Conservation (phyloP, 2,113 vertebrate genomes). For the Noctilio leporinus region DNA sequence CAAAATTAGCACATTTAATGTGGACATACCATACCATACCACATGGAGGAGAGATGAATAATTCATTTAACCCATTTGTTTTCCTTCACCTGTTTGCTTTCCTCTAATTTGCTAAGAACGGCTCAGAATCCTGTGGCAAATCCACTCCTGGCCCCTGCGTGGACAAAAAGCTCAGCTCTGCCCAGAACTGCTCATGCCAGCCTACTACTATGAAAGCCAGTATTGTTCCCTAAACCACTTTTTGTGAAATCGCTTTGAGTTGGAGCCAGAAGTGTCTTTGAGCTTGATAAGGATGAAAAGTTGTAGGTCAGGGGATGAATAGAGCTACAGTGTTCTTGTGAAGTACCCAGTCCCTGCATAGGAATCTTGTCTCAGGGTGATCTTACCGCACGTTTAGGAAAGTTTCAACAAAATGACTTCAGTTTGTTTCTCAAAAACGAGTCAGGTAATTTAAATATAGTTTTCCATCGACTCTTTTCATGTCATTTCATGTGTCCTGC, state of each 20-base stretch:
- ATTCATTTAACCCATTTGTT: neutral
- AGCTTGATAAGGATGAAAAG: neutral
- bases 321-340: neutral
- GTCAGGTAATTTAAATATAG: neutral
- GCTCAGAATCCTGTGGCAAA: neutral
- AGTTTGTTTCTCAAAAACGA: neutral
- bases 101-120: neutral
- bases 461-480: neutral
- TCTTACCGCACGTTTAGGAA: neutral
- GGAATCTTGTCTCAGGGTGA: neutral
- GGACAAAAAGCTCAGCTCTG: neutral
- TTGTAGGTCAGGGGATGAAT: neutral
- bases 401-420: neutral
- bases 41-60: neutral
- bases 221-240: neutral
- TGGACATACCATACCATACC: neutral
- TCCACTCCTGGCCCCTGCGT: neutral
- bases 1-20: neutral
- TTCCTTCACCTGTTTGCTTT: neutral
- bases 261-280: neutral
- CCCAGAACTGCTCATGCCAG: accelerated
- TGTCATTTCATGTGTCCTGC: neutral
- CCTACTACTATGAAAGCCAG: neutral
- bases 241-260: neutral
- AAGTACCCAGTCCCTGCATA: neutral